These are phyloP conservation scores for Lithobius niger DNA, from an alignment of 1,140 invertebrate genomes.

Conservation along the genomic window DNA sequence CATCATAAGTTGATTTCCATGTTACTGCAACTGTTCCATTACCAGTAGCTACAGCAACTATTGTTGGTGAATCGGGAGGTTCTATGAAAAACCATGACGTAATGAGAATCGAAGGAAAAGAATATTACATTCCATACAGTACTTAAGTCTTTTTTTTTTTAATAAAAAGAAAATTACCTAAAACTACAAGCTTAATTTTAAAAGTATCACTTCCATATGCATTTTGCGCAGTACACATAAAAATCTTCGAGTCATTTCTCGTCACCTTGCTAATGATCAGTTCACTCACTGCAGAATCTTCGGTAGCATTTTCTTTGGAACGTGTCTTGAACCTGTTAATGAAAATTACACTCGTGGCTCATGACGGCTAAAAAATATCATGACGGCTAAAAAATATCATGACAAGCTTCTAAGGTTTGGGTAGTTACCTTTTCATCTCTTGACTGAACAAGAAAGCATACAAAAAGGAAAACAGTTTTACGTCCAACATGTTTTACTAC, in stretches of 20 bases:
- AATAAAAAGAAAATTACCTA: slow-evolving; percentile 44
- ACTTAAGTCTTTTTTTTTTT: neutral
- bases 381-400: no score
- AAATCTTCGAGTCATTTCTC: slow-evolving; percentile 70
- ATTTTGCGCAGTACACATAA: slow-evolving; percentile 77
- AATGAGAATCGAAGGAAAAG: neutral
- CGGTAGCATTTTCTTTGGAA: neutral
- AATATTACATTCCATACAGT: neutral
- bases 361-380: no score
- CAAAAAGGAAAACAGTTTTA: no score
- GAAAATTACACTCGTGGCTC: no score
- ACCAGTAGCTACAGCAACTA: neutral
- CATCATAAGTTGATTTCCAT: neutral
- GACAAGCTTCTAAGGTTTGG: no score
- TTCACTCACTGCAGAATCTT: slow-evolving; percentile 30
- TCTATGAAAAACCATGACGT: neutral
- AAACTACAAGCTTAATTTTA: slow-evolving; percentile 75
- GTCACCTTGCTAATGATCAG: slow-evolving; percentile 67
- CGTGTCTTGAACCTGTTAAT: neutral
- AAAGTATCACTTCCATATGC: slow-evolving; percentile 79
- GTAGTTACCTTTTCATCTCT: no score
- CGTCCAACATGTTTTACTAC: no score
- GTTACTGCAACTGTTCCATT: neutral
- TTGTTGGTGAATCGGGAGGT: neutral
- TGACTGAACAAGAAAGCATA: no score